Percentiles rank a stretch among this genome's conserved stretches.
These are phyloP conservation scores for Ophioninae sp. DNA, from an alignment of 2,888 invertebrate genomes.

Conservation along the genomic window DNA sequence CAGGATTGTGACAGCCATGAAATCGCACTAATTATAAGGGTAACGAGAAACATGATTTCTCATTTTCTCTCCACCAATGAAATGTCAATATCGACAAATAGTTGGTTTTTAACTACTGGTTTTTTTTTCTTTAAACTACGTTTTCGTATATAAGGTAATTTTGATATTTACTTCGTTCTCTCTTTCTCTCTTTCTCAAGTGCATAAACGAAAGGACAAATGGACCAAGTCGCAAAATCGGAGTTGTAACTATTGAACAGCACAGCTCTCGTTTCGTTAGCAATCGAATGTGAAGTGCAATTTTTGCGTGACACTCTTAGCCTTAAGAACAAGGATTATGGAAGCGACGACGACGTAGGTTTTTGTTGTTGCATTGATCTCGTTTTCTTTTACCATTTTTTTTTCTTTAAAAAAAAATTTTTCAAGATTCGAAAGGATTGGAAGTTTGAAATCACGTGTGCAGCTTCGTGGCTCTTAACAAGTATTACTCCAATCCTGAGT, in stretches of 20 bases:
- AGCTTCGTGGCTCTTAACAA: slow-evolving; percentile 32
- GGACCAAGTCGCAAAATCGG: slow-evolving; percentile 8
- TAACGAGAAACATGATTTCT: not conserved
- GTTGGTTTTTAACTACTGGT: too few species aligned
- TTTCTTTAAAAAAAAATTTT: slow-evolving; percentile 26
- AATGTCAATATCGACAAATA: too few species aligned
- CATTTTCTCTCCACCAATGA: too few species aligned
- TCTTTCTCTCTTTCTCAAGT: too few species aligned
- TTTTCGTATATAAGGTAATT: too few species aligned
- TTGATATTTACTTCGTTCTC: too few species aligned
- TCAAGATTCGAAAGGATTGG: slow-evolving; percentile 15
- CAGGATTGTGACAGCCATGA: slow-evolving; percentile 3
- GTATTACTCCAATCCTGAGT: slow-evolving; percentile 31
- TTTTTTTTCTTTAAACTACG: too few species aligned
- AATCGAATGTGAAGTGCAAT: slow-evolving; percentile 42
- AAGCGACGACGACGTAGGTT: slow-evolving; percentile 13
- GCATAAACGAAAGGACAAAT: not conserved
- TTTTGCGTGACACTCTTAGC: slow-evolving; percentile 11
- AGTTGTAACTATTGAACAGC: slow-evolving; percentile 1
- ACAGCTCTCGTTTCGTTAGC: slow-evolving; percentile 28
- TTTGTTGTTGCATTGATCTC: not conserved
- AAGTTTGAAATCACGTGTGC: slow-evolving; percentile 33
- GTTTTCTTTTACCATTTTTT: not conserved
- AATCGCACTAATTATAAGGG: not conserved
- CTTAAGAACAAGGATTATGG: slow-evolving; percentile 15